These are phyloP conservation scores for Anhinga anhinga DNA, from an alignment of 2,113 vertebrate species.

Conservation along the genomic window DNA sequence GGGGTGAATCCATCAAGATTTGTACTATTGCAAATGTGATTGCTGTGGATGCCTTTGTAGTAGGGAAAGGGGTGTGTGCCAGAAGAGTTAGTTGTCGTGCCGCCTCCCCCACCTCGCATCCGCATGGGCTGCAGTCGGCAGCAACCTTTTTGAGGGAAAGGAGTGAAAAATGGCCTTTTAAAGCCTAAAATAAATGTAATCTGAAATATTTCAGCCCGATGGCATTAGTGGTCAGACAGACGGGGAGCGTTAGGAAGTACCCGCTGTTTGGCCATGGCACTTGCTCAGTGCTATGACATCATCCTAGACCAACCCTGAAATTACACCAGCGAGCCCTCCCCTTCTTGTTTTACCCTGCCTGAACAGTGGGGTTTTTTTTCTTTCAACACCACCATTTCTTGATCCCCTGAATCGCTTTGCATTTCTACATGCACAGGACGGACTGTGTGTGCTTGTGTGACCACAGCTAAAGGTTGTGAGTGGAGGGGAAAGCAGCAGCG, in stretches of 20 bases:
- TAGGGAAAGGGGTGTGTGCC: constrained; percentile 83
- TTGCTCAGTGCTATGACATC: constrained; percentile 80
- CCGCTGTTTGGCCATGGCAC: constrained; percentile 66
- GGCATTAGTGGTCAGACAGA: constrained; percentile 74
- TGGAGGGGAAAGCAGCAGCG: not conserved
- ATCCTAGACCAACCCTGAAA: constrained; percentile 79
- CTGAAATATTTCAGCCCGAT: constrained; percentile 23
- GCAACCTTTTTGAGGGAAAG: not conserved
- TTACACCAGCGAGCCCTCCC: constrained; percentile 64
- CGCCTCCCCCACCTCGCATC: constrained; percentile 67
- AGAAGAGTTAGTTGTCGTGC: constrained; percentile 75
- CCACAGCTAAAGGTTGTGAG: not conserved
- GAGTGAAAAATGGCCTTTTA: constrained; percentile 1
- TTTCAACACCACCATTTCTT: constrained; percentile 57
- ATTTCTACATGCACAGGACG: not conserved
- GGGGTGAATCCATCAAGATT: constrained; percentile 69
- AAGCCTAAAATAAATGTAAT: constrained; percentile 28
- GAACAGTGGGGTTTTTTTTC: constrained; percentile 26
- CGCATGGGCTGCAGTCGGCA: not conserved
- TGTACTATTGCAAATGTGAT: constrained; percentile 82
- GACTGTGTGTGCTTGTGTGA: not conserved
- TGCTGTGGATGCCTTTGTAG: constrained; percentile 81
- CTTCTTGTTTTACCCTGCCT: constrained; percentile 65
- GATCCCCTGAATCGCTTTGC: not conserved
- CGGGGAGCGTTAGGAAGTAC: constrained; percentile 58